phyloP scores from a whole-genome alignment of 2,113 vertebrate species.

The Dicerorhinus sumatrensis region DNA sequence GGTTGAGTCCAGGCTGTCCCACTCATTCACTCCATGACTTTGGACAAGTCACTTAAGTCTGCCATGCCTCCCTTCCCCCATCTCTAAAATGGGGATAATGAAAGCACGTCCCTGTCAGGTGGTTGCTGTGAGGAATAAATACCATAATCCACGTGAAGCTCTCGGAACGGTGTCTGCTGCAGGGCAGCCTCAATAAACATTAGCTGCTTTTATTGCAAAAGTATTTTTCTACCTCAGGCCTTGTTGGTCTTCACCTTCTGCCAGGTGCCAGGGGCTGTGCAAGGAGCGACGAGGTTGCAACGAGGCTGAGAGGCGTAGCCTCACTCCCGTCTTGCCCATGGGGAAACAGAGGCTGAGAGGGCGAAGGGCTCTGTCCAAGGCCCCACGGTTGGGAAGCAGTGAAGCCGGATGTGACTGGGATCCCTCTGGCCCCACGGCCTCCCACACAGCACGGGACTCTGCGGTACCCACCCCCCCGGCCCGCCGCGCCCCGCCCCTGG shows the following conservation, averaged over 20 bases:
- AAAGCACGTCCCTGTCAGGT: neutral
- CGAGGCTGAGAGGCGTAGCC: neutral
- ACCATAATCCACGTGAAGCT: neutral
- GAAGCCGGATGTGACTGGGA: neutral
- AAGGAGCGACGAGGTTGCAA: neutral
- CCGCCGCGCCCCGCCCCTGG: neutral
- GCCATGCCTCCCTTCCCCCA: neutral
- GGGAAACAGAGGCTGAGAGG: neutral
- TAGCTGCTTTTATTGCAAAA: neutral
- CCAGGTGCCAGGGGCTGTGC: neutral
- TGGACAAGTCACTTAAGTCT: neutral
- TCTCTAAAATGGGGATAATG: neutral
- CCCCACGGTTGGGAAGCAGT: neutral
- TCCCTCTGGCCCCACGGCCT: neutral
- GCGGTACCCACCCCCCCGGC: too few relatives aligned
- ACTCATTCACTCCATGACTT: neutral
- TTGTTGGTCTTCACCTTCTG: neutral
- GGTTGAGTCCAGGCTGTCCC: neutral
- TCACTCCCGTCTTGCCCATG: neutral
- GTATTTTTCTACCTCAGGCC: neutral
- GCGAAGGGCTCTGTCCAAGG: neutral
- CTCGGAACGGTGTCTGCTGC: neutral
- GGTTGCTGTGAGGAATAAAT: neutral
- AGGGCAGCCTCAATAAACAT: neutral
- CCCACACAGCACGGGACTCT: fast-evolving